Percentiles rank a stretch among this genome's conserved stretches.
Conservation (phyloP, 2,888 invertebrate genomes). For the Conchocele bisecta region DNA sequence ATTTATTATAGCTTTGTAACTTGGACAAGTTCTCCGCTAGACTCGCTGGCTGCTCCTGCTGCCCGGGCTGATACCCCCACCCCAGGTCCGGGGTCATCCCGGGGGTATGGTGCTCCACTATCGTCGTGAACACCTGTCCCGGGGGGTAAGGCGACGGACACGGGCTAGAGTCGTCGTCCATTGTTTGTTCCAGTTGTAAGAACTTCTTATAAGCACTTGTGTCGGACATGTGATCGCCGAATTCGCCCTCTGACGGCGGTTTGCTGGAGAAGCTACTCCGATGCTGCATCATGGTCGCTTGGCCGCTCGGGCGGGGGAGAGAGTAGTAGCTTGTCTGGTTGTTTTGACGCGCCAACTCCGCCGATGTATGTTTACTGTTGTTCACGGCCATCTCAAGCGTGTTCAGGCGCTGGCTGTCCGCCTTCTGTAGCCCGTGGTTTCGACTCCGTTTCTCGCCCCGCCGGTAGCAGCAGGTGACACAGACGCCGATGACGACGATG, state of each 20-base stretch:
- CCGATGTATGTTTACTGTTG: constrained; percentile 59
- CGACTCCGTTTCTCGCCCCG: constrained; percentile 54
- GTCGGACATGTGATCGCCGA: constrained; percentile 63
- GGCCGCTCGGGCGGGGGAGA: constrained; percentile 52
- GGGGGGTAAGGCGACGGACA: constrained; percentile 58
- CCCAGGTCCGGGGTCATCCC: constrained; percentile 57
- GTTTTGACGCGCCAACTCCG: constrained; percentile 55
- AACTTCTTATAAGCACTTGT: constrained; percentile 66
- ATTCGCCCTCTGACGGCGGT: constrained; percentile 59
- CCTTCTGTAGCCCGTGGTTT: constrained; percentile 47
- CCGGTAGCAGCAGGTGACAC: constrained; percentile 69
- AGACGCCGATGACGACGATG: constrained; percentile 67
- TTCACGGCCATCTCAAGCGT: constrained; percentile 65
- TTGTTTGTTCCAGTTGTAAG: constrained; percentile 62
- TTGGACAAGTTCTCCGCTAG: constrained; percentile 57
- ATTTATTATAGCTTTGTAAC: constrained; percentile 48
- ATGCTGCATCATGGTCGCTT: constrained; percentile 60
- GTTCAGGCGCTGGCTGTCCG: constrained; percentile 56
- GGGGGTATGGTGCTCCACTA: constrained; percentile 49
- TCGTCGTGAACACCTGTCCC: constrained; percentile 49
- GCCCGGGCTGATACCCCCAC: constrained; percentile 36
- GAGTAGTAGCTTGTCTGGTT: constrained; percentile 60
- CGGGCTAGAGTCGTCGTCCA: constrained; percentile 59
- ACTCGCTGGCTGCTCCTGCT: constrained; percentile 4
- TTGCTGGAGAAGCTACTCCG: constrained; percentile 58